phyloP scores from a whole-genome alignment of 2,113 vertebrate species.

The Mus musculus region DNA sequence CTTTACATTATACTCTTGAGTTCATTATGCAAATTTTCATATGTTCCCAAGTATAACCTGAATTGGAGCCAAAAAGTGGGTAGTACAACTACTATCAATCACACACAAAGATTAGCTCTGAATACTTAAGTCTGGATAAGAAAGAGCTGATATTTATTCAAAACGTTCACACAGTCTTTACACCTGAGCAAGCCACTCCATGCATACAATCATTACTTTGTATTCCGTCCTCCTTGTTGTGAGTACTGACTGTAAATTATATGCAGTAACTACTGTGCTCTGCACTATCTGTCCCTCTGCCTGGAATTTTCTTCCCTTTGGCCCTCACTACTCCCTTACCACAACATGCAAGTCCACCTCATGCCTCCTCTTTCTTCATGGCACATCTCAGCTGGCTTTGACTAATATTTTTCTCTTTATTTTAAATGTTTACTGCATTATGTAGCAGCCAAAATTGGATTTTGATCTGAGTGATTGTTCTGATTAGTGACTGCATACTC shows the following conservation, averaged over 20 bases:
- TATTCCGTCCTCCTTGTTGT: not conserved
- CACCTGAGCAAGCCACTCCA: not conserved
- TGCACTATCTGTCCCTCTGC: not conserved
- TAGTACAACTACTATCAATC: constrained; percentile 6
- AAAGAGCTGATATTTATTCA: constrained; percentile 32
- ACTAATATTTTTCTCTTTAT: not conserved
- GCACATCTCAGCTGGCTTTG: not conserved
- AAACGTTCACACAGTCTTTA: constrained; percentile 17
- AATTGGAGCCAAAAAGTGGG: constrained; percentile 40
- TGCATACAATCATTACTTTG: not conserved
- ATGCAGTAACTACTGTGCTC: not conserved
- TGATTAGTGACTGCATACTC: not conserved
- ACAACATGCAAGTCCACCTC: not conserved
- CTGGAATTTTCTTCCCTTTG: not conserved
- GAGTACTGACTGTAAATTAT: constrained; percentile 23
- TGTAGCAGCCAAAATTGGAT: not conserved
- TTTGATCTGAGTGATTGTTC: not conserved
- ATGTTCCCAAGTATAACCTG: constrained; percentile 38
- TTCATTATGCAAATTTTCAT: constrained; percentile 58
- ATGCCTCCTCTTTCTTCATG: not conserved
- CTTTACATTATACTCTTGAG: constrained; percentile 52
- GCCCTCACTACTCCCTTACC: not conserved
- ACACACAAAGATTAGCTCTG: constrained; percentile 33
- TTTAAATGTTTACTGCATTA: not conserved
- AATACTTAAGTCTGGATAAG: constrained; percentile 35